A percentile compares a stretch with the other conserved stretches of the same genome.
phyloP scores from a whole-genome alignment of 2,113 vertebrate genomes.

The Micronycteris hirsuta region DNA sequence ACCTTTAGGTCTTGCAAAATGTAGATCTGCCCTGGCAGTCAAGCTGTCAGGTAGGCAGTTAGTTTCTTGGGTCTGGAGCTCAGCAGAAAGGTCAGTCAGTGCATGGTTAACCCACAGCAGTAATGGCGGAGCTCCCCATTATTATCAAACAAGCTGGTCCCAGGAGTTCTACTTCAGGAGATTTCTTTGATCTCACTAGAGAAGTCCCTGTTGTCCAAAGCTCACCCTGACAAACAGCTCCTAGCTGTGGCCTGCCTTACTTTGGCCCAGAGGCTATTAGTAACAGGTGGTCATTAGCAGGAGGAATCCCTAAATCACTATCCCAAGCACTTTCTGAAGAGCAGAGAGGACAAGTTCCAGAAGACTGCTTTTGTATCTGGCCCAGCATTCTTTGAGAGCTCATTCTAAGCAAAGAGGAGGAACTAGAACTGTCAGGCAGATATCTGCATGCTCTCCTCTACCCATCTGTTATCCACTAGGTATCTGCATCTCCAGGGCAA shows the following conservation, averaged over 20 bases:
- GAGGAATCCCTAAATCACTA: neutral
- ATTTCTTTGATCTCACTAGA: neutral
- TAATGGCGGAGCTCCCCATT: neutral
- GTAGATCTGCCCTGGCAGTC: neutral
- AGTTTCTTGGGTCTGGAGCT: neutral
- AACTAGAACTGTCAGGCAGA: neutral
- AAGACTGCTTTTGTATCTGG: neutral
- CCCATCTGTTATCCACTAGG: neutral
- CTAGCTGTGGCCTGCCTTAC: neutral
- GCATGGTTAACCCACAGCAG: too few species aligned
- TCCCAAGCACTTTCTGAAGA: neutral
- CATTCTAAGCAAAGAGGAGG: neutral
- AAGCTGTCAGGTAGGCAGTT: neutral
- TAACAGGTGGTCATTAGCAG: neutral
- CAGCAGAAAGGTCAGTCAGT: neutral
- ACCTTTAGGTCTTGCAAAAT: neutral
- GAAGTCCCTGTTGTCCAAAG: neutral
- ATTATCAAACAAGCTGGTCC: neutral
- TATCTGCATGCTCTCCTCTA: neutral
- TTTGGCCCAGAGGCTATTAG: neutral
- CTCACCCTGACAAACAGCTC: neutral
- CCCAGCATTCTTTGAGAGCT: neutral
- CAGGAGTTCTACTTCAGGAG: neutral
- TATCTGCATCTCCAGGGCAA: neutral
- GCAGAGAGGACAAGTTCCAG: neutral